Evolutionary conservation across 2,113 vertebrate species (phyloP).

Genomic region (Mixornis gularis): DNA sequence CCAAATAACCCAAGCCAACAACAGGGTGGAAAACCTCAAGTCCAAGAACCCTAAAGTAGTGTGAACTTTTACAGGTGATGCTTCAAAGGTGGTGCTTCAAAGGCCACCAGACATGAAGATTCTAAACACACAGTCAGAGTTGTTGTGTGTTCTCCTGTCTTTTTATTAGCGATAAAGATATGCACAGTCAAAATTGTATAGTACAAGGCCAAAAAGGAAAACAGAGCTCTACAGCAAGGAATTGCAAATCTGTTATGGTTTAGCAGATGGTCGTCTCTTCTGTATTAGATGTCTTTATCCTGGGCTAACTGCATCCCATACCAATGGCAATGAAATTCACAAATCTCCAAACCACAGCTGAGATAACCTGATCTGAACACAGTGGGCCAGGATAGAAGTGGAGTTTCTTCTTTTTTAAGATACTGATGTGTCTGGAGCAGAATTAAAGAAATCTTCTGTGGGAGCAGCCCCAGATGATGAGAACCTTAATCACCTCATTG

Average conservation of each 20-base stretch:
- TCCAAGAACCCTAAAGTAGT: neutral
- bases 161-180: slow-evolving; percentile 13
- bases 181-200: neutral
- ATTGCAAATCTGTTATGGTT: neutral
- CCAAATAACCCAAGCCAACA: neutral
- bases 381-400: neutral
- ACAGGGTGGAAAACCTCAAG: neutral
- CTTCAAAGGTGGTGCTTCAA: slow-evolving; percentile 4
- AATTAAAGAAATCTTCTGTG: neutral
- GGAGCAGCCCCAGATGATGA: neutral
- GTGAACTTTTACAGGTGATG: slow-evolving; percentile 6
- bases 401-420: neutral
- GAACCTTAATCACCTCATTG: neutral
- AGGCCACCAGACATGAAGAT: slow-evolving; percentile 19
- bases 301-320: neutral
- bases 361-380: neutral
- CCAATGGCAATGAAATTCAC: neutral
- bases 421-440: neutral
- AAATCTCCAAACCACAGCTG: neutral
- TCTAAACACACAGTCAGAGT: neutral
- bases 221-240: neutral
- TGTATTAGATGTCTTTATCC: neutral
- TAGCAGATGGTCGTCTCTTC: neutral
- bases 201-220: neutral
- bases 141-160: neutral